Evolutionary conservation across 1,140 invertebrate species (phyloP).

Genomic region (Bombus ignitus): DNA sequence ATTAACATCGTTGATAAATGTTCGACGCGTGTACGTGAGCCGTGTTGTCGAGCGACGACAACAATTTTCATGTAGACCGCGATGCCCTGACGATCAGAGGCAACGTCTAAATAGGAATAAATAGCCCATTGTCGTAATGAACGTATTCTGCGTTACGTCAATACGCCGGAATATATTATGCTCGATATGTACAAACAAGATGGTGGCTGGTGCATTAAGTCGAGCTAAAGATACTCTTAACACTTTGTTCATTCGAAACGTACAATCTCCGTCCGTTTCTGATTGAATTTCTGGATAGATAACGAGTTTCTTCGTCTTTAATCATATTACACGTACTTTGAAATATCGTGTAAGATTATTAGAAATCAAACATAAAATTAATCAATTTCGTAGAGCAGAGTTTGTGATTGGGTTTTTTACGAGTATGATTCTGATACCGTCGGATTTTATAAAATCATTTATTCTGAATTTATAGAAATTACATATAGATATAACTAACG

Average conservation of each 20-base stretch:
- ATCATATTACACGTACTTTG: no score
- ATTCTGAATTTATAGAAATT: no score
- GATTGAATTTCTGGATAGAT: not conserved
- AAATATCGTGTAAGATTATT: no score
- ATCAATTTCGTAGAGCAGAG: no score
- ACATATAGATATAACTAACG: no score
- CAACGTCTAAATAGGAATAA: constrained; percentile 53
- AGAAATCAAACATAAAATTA: no score
- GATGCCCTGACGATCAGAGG: constrained; percentile 5
- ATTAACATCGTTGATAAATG: constrained; percentile 57
- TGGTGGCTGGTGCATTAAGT: not conserved
- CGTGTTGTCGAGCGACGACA: not conserved
- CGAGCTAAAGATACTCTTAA: not conserved
- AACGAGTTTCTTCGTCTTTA: no score
- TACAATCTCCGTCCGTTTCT: not conserved
- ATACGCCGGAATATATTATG: constrained; percentile 46
- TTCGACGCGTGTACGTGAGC: constrained; percentile 35
- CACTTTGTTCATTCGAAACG: not conserved
- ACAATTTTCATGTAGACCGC: constrained; percentile 40
- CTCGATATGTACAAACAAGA: constrained; percentile 35
- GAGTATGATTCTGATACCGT: no score
- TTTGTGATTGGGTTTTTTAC: no score
- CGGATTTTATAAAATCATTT: no score
- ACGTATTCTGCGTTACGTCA: constrained; percentile 54
- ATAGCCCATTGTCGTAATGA: constrained; percentile 55